Evolutionary conservation across 2,888 invertebrate genomes (phyloP), one percentile per base, ranked within the genome.

Genomic region (Athetis lepigone): DNA sequence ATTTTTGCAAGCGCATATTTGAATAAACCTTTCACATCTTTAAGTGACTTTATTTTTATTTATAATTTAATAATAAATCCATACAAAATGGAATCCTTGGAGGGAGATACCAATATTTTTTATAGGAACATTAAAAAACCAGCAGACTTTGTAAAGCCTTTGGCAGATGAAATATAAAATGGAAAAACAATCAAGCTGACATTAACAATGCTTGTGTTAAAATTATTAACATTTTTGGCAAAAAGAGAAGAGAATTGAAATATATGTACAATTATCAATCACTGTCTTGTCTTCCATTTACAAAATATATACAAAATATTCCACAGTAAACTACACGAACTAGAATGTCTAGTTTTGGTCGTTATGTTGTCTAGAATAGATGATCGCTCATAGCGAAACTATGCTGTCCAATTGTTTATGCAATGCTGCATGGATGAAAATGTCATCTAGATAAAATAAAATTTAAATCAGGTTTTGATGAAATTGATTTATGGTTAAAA

Each of bases 281-380:
- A 92, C 91, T 92, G 88, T 89, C 57, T 70, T 85, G 91, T 92
- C 90, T 92, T 91, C 89, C 90, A 81, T 87, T 88, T 90, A 91
- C 86, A 91, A 89, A 91, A 90, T 90, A 89, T 65, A 27, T 92
- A 92, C 88, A 91, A 88, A 87, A 87, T 83, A 67, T 67, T 66
- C 29, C 50, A 55, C 47, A 45, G 40, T 64, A 36, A 62, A 68
- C 71, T 79, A 79, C 62, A 43, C 39, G n/a, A 74, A 50, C 63
- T 75, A 70, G 61, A 76, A 82, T 75, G 27, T 69, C 77, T 82
- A 81, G 56, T 58, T 78, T 88, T 88, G 87, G 83, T 84, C 82
- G 60, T 67, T 75, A 61, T 70, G 45, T 59, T 67, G 65, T 66
- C 60, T 73, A 70, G 18, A 37, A 25, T 33, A 59, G 19, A 61